These are phyloP conservation scores for Siniperca obscura DNA, from an alignment of 2,797 vertebrate species.

Conservation along the genomic window DNA sequence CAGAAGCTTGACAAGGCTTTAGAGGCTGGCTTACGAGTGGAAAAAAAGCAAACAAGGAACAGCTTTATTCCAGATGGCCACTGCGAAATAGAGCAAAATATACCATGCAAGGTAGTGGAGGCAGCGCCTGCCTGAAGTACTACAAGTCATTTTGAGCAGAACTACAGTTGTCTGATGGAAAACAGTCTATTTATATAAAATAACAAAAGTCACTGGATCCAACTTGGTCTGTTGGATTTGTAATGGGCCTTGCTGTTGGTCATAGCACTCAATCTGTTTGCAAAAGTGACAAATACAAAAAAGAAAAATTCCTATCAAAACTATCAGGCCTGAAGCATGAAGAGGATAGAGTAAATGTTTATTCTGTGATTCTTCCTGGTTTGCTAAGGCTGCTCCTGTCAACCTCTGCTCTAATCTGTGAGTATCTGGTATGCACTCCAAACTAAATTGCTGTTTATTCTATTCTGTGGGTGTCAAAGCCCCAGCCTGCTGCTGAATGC, in stretches of 20 bases:
- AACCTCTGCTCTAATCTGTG: slow-evolving; percentile 78
- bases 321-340: slow-evolving; percentile 64
- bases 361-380: slow-evolving; percentile 76
- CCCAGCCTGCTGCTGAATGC: slow-evolving; percentile 73
- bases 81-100: slow-evolving; percentile 60
- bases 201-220: slow-evolving; percentile 50
- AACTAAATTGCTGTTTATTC: slow-evolving; percentile 86
- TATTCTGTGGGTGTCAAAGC: slow-evolving; percentile 79
- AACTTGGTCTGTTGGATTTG: slow-evolving; percentile 61
- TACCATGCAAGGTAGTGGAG: slow-evolving; percentile 46
- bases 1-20: slow-evolving; percentile 76
- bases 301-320: slow-evolving; percentile 68
- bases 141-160: slow-evolving; percentile 58
- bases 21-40: slow-evolving; percentile 65
- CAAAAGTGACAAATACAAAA: slow-evolving; percentile 71
- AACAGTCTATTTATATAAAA: slow-evolving; percentile 43
- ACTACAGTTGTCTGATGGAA: slow-evolving; percentile 56
- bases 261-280: slow-evolving; percentile 58
- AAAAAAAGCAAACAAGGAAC: slow-evolving; percentile 66
- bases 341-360: slow-evolving; percentile 76
- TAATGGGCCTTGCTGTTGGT: slow-evolving; percentile 58
- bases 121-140: slow-evolving; percentile 45
- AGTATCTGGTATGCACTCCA: slow-evolving; percentile 81
- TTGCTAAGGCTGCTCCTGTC: slow-evolving; percentile 74
- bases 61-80: slow-evolving; percentile 74